Evolutionary conservation across 2,888 invertebrate species (phyloP).

Genomic region (Tetranychus truncatus): DNA sequence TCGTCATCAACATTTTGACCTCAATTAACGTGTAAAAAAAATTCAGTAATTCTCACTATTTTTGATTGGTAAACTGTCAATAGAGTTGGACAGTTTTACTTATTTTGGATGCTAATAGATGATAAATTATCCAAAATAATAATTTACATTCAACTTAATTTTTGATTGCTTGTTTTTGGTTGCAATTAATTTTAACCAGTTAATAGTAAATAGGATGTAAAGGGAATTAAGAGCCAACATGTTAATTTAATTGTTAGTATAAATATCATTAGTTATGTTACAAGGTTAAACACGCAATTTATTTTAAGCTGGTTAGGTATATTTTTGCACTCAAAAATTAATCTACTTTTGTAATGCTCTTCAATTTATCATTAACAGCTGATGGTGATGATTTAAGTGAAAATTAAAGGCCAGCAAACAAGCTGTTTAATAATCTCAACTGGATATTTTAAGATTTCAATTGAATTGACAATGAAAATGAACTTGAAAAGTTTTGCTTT

Average conservation of each 20-base stretch:
- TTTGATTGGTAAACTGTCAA: neutral
- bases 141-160: no score
- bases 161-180: no score
- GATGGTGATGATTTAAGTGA: no score
- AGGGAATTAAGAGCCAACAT: neutral
- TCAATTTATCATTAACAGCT: no score
- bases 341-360: no score
- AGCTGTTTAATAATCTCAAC: no score
- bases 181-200: neutral
- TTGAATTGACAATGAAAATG: no score
- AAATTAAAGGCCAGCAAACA: no score
- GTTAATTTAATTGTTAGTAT: neutral
- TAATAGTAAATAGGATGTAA: neutral
- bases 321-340: neutral
- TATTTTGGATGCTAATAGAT: no score
- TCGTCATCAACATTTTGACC: neutral
- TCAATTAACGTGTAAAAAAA: neutral
- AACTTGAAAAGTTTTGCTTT: no score
- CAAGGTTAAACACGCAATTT: neutral
- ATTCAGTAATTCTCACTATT: neutral
- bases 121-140: no score
- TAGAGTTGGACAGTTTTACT: neutral
- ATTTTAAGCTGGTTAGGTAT: neutral
- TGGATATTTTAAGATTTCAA: no score
- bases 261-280: neutral